Evolutionary conservation across 1,140 invertebrate species (phyloP).

Genomic region (Bursaphelenchus mucronatus): DNA sequence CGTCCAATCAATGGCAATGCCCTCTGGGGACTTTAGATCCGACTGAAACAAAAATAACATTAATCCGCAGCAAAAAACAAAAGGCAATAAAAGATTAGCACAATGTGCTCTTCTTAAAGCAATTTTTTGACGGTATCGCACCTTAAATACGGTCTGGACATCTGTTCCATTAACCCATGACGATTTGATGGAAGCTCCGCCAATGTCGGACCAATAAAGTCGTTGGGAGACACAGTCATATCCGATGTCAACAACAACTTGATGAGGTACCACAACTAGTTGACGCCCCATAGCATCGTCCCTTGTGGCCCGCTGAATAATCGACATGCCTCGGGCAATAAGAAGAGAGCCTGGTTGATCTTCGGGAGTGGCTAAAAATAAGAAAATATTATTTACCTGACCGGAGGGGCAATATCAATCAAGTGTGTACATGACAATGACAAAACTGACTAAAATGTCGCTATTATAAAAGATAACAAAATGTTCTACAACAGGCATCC

Average conservation of each 20-base stretch:
- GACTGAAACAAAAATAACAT: too few species aligned
- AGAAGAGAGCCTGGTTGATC: conserved; percentile 50
- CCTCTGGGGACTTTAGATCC: conserved; percentile 70
- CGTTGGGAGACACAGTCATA: conserved; percentile 62
- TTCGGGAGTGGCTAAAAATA: conserved; percentile 16
- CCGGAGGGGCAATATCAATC: conserved; percentile 5
- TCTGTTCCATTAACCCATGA: conserved; percentile 54
- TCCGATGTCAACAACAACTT: conserved; percentile 63
- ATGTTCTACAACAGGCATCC: conserved; percentile 14
- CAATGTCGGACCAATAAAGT: conserved; percentile 64
- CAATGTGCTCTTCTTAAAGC: not conserved
- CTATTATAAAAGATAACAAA: not conserved
- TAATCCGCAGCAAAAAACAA: too few species aligned
- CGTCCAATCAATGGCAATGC: conserved; percentile 84
- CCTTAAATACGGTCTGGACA: conserved; percentile 24
- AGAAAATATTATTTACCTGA: conserved; percentile 13
- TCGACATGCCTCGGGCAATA: conserved; percentile 63
- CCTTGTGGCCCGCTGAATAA: conserved; percentile 61
- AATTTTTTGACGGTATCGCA: not conserved
- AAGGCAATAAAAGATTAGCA: too few species aligned
- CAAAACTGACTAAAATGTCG: not conserved
- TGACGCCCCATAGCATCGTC: conserved; percentile 60
- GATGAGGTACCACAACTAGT: conserved; percentile 57
- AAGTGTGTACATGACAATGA: not conserved
- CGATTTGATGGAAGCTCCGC: conserved; percentile 37